Percentiles rank a stretch among this genome's conserved stretches.
phyloP scores from a whole-genome alignment of 35 echinoderm and acorn worm species.

The Lytechinus pictus region DNA sequence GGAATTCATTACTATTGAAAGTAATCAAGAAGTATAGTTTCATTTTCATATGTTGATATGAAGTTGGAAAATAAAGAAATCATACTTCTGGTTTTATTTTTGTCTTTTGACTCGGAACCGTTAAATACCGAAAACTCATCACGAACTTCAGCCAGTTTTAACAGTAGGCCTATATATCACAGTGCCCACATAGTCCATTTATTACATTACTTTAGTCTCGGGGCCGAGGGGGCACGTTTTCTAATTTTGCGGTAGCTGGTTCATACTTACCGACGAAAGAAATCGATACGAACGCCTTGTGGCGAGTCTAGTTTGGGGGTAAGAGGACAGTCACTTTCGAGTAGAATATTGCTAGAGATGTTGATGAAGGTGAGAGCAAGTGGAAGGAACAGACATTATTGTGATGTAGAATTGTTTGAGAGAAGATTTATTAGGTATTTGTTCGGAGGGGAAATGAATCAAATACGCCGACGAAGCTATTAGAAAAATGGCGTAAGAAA shows the following conservation, averaged over 20 bases:
- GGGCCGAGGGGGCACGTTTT: background rate
- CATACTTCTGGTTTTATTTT: background rate
- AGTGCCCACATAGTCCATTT: background rate
- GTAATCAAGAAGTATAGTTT: too few species aligned
- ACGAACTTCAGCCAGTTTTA: background rate
- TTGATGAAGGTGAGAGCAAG: constrained; percentile 22
- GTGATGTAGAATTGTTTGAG: constrained; percentile 24
- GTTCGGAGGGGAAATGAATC: constrained; percentile 43
- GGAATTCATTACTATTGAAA: too few species aligned
- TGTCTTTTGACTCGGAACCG: background rate
- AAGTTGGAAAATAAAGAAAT: background rate
- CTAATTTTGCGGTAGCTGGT: background rate
- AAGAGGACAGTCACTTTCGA: constrained; percentile 20
- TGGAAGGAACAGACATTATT: background rate
- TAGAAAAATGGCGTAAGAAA: constrained; percentile 31
- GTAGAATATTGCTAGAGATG: constrained; percentile 12
- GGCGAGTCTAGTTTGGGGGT: background rate
- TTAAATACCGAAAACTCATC: background rate
- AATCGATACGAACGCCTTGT: constrained; percentile 8
- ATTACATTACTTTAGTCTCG: background rate
- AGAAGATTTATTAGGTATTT: constrained; percentile 43
- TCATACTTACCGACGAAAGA: background rate
- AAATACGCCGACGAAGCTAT: constrained; percentile 28
- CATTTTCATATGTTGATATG: too few species aligned
- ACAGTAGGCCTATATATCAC: background rate